Evolutionary conservation across 2,797 vertebrate species (phyloP), one percentile per base, ranked within the genome.

Genomic region (Bovichtus diacanthus): DNA sequence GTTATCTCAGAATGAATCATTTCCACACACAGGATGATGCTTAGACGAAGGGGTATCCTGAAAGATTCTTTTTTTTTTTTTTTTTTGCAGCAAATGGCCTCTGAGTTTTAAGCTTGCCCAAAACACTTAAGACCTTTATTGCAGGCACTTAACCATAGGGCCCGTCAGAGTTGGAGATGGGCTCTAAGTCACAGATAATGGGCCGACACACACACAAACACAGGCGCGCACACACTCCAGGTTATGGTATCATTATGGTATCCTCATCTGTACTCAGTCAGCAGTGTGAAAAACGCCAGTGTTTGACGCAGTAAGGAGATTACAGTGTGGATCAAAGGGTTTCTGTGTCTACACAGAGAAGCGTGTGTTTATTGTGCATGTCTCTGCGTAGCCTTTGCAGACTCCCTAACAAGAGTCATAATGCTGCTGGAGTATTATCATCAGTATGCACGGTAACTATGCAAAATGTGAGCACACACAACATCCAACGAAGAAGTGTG

Each of bases 41-140:
- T 11, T 65, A 82, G 72, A 47, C 16, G 11, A 56, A 56, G 44
- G 56, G 65, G 54, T 43, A 59, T 80, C 74, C 70, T 59, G 61
- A 71, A 65, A 11, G n/a, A n/a, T n/a, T n/a, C n/a, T n/a, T 11
- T 21, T 64, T 81, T 56, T 74, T 58, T 74, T 39, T 66, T 77
- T 60, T 70, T 65, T 79, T 53, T 11, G 3, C 31, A 69, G 69
- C 49, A 89, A 90, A 92, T 87, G 78, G 87, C 81, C 77, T 88
- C 70, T 56, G 81, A 83, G 82, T 78, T 82, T 90, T 81, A 85
- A 60, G 74, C 84, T 84, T 65, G 78, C 80, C 87, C 87, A 82
- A 86, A 93, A 90, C 90, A 93, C 87, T 94, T 91, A 87, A 82
- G 80, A 83, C 80, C 81, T 91, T 92, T 91, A 93, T 93, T 93